Conservation (phyloP, 2,113 vertebrate genomes). For the Sinocyclocheilus maitianheensis region DNA sequence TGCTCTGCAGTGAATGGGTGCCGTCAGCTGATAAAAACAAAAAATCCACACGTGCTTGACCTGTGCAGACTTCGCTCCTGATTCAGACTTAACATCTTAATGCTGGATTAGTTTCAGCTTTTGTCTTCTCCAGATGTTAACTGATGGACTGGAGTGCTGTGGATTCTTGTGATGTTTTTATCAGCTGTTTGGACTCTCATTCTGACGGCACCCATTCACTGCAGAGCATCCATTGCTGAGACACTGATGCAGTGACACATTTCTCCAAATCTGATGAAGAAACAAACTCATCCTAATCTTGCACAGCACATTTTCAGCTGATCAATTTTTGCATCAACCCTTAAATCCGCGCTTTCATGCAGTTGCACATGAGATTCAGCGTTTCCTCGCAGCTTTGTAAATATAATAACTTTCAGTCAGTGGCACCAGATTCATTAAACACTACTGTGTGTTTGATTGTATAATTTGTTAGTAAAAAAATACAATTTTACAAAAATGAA, state of each 20-base stretch:
- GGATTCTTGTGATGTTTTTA: too few species aligned
- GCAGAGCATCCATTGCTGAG: too few species aligned
- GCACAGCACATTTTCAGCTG: too few species aligned
- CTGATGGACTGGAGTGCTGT: too few species aligned
- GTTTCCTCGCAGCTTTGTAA: not conserved
- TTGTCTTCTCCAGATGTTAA: too few species aligned
- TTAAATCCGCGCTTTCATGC: not conserved
- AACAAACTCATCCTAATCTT: not conserved
- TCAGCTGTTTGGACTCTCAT: too few species aligned
- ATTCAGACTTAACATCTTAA: not conserved
- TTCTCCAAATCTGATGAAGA: not conserved
- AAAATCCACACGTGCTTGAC: too few species aligned
- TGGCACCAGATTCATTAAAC: slow-evolving; percentile 25
- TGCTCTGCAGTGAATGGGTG: slow-evolving; percentile 1
- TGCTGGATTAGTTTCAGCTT: not conserved
- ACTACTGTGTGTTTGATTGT: slow-evolving; percentile 28
- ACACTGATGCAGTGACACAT: too few species aligned
- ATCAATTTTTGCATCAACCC: not conserved
- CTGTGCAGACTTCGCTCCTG: not conserved
- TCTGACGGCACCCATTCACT: too few species aligned
- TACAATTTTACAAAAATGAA: slow-evolving; percentile 58
- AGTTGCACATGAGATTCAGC: not conserved
- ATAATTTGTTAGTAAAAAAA: slow-evolving; percentile 58
- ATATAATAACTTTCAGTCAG: not conserved
- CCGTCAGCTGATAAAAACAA: not conserved